phyloP scores from a whole-genome alignment of 2,797 vertebrate species.

The Craterocephalus amniculus region DNA sequence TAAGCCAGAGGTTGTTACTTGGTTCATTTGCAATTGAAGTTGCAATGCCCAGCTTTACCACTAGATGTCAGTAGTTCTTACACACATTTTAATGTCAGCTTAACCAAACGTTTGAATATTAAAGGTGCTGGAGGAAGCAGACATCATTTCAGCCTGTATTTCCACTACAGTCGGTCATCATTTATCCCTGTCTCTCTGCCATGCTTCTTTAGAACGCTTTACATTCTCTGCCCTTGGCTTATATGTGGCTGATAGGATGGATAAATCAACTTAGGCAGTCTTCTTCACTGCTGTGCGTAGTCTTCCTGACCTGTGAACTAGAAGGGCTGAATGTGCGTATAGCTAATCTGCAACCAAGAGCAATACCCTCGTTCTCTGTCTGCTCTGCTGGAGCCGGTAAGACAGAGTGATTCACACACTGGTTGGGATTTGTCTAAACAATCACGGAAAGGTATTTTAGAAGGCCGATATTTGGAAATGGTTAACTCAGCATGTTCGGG shows the following conservation, averaged over 20 bases:
- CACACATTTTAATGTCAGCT: too few species aligned
- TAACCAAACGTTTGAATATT: neutral
- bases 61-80: neutral
- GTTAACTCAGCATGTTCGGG: slow-evolving; percentile 37
- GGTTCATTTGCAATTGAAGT: too few species aligned
- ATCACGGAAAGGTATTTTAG: slow-evolving; percentile 41
- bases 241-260: slow-evolving; percentile 27
- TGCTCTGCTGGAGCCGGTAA: slow-evolving; percentile 32
- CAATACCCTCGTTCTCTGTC: slow-evolving; percentile 15
- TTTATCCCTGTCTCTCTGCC: slow-evolving; percentile 4
- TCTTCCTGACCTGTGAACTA: slow-evolving; percentile 46
- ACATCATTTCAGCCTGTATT: slow-evolving; percentile 4
- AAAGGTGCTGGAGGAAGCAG: slow-evolving; percentile 16
- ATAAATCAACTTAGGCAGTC: slow-evolving; percentile 25
- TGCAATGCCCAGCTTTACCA: neutral
- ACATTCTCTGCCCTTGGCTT: slow-evolving; percentile 1
- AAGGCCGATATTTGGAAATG: slow-evolving; percentile 30
- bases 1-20: too few species aligned
- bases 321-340: slow-evolving; percentile 16
- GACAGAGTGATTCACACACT: slow-evolving; percentile 28
- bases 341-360: slow-evolving; percentile 57
- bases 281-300: slow-evolving; percentile 51
- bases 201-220: neutral
- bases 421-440: slow-evolving; percentile 31
- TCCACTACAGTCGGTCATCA: slow-evolving; percentile 12